Evolutionary conservation across 2,113 vertebrate genomes (phyloP).

Genomic region (Alouatta palliata): DNA sequence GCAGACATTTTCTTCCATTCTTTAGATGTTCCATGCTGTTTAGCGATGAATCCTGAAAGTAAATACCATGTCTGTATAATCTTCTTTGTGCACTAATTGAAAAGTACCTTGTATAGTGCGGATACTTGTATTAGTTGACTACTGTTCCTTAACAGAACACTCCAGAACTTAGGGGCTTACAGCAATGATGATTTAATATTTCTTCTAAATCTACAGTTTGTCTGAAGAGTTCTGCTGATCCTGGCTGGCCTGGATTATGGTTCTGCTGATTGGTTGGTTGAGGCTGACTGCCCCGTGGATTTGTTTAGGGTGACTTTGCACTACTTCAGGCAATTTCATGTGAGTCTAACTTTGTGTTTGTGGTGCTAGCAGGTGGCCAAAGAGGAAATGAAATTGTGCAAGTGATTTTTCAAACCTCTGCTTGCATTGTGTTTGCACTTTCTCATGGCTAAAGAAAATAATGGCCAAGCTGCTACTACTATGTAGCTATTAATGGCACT

Average conservation of each 20-base stretch:
- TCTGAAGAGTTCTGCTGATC: neutral
- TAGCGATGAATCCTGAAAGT: neutral
- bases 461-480: neutral
- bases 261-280: neutral
- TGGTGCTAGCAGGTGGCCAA: neutral
- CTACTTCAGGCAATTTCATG: neutral
- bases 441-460: neutral
- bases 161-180: neutral
- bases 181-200: neutral
- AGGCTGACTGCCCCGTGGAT: neutral
- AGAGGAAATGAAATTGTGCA: neutral
- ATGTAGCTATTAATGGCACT: neutral
- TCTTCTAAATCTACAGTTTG: neutral
- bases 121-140: neutral
- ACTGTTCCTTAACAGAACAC: neutral
- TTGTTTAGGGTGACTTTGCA: neutral
- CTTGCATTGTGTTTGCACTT: neutral
- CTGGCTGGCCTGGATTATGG: neutral
- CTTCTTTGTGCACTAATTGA: neutral
- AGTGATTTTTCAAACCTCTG: neutral
- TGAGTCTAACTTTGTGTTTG: neutral
- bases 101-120: neutral
- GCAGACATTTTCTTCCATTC: too few relatives aligned
- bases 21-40: neutral
- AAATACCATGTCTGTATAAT: neutral